Conservation (phyloP, 2,113 vertebrate genomes). For the Rattus rattus region DNA sequence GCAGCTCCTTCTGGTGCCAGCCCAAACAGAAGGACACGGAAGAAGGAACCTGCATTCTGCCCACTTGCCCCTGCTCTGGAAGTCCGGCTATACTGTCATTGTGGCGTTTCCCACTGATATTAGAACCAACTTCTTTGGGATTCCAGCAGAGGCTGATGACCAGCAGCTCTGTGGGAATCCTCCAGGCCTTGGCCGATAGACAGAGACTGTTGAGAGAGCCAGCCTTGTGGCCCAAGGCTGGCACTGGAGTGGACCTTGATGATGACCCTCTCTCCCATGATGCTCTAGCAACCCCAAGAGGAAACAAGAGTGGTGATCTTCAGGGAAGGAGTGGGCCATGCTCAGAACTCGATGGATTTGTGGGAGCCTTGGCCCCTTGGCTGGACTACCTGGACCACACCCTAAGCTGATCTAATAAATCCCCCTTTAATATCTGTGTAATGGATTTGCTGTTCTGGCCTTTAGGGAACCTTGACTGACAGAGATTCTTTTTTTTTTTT, state of each 20-base stretch:
- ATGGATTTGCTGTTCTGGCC: neutral
- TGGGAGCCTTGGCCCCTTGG: neutral
- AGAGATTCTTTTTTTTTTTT: no score
- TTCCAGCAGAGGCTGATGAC: neutral
- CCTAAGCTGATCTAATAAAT: neutral
- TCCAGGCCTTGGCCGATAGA: neutral
- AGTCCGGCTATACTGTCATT: no score
- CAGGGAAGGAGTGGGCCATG: no score
- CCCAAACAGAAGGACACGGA: neutral
- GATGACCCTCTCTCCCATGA: no score
- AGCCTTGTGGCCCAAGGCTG: neutral
- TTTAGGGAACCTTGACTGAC: neutral
- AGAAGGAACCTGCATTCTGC: neutral
- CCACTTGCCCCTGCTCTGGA: neutral
- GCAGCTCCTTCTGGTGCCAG: neutral
- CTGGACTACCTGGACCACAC: neutral
- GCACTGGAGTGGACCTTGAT: no score
- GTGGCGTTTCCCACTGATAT: neutral
- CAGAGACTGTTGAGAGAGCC: neutral
- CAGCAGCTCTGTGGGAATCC: neutral
- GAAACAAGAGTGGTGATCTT: no score
- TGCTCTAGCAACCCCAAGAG: no score
- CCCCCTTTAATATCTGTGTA: neutral
- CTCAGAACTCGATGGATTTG: no score
- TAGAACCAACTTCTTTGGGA: neutral